phyloP scores from a whole-genome alignment of 2,113 vertebrate species.

The Menura novaehollandiae region DNA sequence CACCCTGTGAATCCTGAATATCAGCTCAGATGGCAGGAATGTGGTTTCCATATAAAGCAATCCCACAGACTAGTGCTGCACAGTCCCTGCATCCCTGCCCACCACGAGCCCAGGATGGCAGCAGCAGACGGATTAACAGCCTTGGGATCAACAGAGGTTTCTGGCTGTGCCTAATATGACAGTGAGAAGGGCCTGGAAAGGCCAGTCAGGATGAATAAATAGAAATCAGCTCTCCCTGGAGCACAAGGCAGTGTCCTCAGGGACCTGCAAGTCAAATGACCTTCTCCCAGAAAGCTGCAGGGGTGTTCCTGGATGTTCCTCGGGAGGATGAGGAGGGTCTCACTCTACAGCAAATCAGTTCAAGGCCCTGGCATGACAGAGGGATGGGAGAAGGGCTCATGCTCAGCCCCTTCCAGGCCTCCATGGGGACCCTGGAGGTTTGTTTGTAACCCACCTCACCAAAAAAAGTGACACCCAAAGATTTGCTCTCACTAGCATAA shows the following conservation, averaged over 20 bases:
- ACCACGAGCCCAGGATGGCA: rapidly evolving
- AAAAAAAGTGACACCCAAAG: neutral
- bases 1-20: neutral
- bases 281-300: neutral
- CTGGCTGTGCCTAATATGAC: neutral
- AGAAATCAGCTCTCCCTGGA: neutral
- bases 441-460: neutral
- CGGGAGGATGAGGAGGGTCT: neutral
- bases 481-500: neutral
- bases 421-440: rapidly evolving
- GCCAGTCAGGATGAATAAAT: neutral
- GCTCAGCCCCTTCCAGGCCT: neutral
- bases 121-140: neutral
- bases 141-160: neutral
- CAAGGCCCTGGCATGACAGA: neutral
- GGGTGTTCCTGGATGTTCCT: neutral
- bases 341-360: neutral
- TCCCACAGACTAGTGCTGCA: neutral
- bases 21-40: neutral
- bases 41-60: neutral
- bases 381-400: neutral
- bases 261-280: neutral
- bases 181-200: neutral
- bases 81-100: neutral
- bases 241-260: neutral